These are phyloP conservation scores for Craseonycteris thonglongyai DNA, from an alignment of 2,113 vertebrate genomes.

Conservation along the genomic window DNA sequence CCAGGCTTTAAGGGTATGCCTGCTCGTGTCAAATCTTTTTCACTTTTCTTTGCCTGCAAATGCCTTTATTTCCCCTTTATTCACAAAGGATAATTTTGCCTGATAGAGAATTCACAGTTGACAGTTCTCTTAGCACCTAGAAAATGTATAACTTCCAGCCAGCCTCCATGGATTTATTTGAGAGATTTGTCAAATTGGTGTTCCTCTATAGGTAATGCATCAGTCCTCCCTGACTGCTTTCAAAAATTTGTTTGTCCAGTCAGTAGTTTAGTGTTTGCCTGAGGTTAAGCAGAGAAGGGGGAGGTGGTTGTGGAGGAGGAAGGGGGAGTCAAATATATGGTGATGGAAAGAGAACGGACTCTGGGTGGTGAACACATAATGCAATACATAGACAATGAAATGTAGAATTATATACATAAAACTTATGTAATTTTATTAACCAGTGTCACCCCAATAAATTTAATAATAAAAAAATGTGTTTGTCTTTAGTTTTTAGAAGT, in stretches of 20 bases:
- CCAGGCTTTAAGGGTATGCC: not conserved
- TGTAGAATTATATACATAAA: too few species aligned
- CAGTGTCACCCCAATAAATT: too few species aligned
- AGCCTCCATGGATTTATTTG: not conserved
- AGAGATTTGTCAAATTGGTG: not conserved
- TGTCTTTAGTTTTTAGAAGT: not conserved
- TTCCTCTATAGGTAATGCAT: not conserved
- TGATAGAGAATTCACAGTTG: not conserved
- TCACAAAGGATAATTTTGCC: not conserved
- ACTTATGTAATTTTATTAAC: too few species aligned
- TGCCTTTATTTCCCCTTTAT: conserved; percentile 10
- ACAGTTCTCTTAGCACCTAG: not conserved
- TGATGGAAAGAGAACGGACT: too few species aligned
- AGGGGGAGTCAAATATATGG: too few species aligned
- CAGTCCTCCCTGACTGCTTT: not conserved
- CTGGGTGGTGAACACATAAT: too few species aligned
- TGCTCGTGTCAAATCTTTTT: not conserved
- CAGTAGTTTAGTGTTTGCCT: too few species aligned
- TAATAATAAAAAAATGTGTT: too few species aligned
- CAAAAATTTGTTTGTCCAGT: too few species aligned
- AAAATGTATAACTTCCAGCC: not conserved
- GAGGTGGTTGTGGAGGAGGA: too few species aligned
- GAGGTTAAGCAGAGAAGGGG: too few species aligned
- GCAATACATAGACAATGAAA: too few species aligned
- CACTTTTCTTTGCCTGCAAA: not conserved